Base-by-base conservation (phyloP, 1,140 invertebrate species). In the Aphelinus certus region DNA sequence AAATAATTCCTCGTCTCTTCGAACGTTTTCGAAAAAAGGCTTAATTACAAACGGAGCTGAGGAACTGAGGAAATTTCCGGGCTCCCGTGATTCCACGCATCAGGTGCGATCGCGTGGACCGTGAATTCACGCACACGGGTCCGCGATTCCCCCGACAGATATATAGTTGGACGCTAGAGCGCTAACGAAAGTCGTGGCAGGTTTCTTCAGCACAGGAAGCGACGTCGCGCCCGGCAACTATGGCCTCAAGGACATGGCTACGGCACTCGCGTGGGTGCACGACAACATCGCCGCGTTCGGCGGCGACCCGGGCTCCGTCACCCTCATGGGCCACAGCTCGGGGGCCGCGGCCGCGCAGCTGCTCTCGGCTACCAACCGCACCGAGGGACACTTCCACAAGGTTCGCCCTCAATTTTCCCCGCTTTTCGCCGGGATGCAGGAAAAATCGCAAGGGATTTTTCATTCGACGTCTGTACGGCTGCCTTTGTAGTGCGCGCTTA, bases 181-280 rank as follows among this genome's bases (percentile, higher is more conserved):
- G 0, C 6, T 10, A 5, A n/a, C 58, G 4, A 43, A 4, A 55
- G 53, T 26, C 2, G 64, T 69, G 51, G 7, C 60, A 87, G 87
- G 87, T 47, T 88, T 87, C 76, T 80, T 87, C 45, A 85, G 83
- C 63, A 83, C 78, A 3, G 81, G 76, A 10, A 84, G 80, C 56
- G 53, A 76, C 48, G 68, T 70, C 5, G 71, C 82, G 0, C 83
- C 84, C 0, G 87, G 87, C 2, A 88, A 88, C 76, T 84, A 84
- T 5, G 86, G 81, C 0, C 4, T 88, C 7, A 87, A 86, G 75
- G 86, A 88, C 67, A 73, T 83, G 3, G 73, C 87, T 2, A 76
- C 80, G 69, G 89, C 90, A 1, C 77, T 92, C 7, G 79, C 83
- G 63, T 92, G 91, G 91, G 80, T 92, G 1, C 84, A 88, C 66